Conservation (phyloP, 2,797 vertebrate species). For the Helicolenus hilgendorfi region DNA sequence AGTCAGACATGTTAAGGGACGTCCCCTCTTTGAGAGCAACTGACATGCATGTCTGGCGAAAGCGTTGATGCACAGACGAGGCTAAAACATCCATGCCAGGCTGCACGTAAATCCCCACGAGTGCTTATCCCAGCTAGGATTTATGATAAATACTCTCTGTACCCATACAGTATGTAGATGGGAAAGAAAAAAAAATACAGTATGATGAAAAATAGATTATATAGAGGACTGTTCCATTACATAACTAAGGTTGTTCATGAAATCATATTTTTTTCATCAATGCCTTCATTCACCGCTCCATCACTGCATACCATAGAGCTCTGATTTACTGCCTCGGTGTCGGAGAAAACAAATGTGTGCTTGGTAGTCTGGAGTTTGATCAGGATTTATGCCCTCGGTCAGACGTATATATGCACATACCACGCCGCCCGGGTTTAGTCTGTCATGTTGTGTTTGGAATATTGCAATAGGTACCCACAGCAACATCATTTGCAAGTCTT, state of each 20-base stretch:
- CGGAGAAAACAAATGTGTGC: slow-evolving; percentile 52
- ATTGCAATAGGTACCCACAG: neutral
- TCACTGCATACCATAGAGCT: slow-evolving; percentile 13
- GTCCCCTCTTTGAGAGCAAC: slow-evolving; percentile 6
- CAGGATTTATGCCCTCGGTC: slow-evolving; percentile 43
- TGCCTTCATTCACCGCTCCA: slow-evolving; percentile 16
- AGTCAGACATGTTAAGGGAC: slow-evolving; percentile 7
- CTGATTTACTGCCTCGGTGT: slow-evolving; percentile 41
- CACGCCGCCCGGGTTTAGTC: neutral
- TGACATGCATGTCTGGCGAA: slow-evolving; percentile 9
- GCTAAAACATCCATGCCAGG: neutral
- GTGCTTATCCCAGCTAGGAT: slow-evolving; percentile 1
- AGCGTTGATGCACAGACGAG: slow-evolving; percentile 29
- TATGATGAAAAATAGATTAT: slow-evolving; percentile 12
- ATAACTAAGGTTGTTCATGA: slow-evolving; percentile 6
- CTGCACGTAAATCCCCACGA: neutral
- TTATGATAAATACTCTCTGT: slow-evolving; percentile 2
- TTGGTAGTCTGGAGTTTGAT: slow-evolving; percentile 37
- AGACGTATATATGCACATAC: neutral
- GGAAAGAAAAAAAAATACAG: neutral
- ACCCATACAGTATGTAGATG: neutral
- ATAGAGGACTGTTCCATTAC: neutral
- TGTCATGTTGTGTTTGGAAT: neutral
- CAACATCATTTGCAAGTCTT: slow-evolving; percentile 10
- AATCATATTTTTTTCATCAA: slow-evolving; percentile 3